Percentiles rank a stretch among this genome's conserved stretches.
Evolutionary conservation across 1,140 invertebrate genomes (phyloP).

Genomic region (Thalassaphorura encarpata): DNA sequence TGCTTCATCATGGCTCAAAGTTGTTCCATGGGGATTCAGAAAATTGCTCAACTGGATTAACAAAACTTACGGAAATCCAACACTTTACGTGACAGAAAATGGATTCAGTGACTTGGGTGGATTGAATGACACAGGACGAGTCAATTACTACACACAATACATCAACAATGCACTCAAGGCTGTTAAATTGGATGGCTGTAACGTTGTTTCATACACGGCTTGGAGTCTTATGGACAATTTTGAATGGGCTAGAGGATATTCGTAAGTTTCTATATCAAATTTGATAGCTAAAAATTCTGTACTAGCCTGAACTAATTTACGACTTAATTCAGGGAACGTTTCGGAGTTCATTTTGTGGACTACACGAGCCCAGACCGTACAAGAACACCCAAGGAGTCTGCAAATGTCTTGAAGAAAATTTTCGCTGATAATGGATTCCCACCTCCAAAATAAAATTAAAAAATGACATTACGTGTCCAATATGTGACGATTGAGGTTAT

Average conservation of each 20-base stretch:
- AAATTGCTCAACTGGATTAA: slow-evolving; percentile 31
- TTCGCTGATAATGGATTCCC: slow-evolving; percentile 36
- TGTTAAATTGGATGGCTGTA: slow-evolving; percentile 22
- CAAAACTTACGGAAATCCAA: slow-evolving; percentile 29
- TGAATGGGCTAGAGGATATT: slow-evolving; percentile 44
- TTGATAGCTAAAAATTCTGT: no score
- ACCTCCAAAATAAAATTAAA: no score
- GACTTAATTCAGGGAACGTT: slow-evolving; percentile 32
- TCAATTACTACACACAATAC: slow-evolving; percentile 16
- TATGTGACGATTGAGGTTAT: no score
- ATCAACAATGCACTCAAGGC: slow-evolving; percentile 26
- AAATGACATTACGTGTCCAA: no score
- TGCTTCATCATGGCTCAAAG: slow-evolving; percentile 20
- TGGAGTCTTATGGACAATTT: slow-evolving; percentile 18
- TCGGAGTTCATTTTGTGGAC: slow-evolving; percentile 39
- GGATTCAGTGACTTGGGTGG: slow-evolving; percentile 26
- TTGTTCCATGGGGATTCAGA: slow-evolving; percentile 43
- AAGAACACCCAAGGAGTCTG: slow-evolving; percentile 37
- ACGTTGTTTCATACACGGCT: slow-evolving; percentile 22
- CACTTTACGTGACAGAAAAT: slow-evolving; percentile 32
- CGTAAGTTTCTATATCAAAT: slow-evolving; percentile 7
- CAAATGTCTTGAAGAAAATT: slow-evolving; percentile 32
- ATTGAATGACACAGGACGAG: slow-evolving; percentile 13
- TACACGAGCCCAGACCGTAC: slow-evolving; percentile 36
- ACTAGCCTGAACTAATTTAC: background rate